Conservation (phyloP, 2,888 invertebrate species). For the Drosophila anomalipes region DNA sequence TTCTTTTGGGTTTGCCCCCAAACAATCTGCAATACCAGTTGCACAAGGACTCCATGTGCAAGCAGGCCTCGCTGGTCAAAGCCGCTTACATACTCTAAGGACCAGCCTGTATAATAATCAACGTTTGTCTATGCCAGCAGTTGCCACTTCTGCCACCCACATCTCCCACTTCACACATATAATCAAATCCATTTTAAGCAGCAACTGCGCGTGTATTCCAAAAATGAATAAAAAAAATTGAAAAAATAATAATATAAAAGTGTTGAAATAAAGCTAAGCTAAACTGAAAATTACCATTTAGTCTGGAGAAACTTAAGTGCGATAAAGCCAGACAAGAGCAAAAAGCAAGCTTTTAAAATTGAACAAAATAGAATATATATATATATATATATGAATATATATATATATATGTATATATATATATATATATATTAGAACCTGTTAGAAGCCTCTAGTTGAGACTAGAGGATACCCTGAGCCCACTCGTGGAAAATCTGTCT, state of each 20-base stretch:
- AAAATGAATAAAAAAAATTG: slow-evolving; percentile 50
- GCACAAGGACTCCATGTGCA: slow-evolving; percentile 93
- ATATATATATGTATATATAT: no score
- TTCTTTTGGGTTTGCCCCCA: slow-evolving; percentile 89
- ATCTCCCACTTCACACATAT: not conserved
- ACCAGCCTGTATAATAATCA: slow-evolving; percentile 25
- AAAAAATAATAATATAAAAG: not conserved
- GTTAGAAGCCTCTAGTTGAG: not conserved
- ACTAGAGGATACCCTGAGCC: not conserved
- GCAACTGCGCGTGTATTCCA: slow-evolving; percentile 51
- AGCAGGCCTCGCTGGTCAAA: slow-evolving; percentile 92
- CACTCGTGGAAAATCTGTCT: not conserved
- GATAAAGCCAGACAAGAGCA: no score
- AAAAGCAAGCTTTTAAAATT: not conserved
- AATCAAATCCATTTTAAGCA: not conserved
- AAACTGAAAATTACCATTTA: not conserved
- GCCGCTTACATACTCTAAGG: slow-evolving; percentile 74
- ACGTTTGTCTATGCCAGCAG: slow-evolving; percentile 20
- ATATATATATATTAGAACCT: no score
- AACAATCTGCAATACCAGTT: slow-evolving; percentile 89
- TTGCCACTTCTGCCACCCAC: not conserved
- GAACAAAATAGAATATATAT: not conserved
- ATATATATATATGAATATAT: no score
- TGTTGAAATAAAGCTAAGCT: not conserved
- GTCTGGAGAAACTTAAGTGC: not conserved